phyloP scores from a whole-genome alignment of 2,888 invertebrate species.

The Polymixis flavicincta region DNA sequence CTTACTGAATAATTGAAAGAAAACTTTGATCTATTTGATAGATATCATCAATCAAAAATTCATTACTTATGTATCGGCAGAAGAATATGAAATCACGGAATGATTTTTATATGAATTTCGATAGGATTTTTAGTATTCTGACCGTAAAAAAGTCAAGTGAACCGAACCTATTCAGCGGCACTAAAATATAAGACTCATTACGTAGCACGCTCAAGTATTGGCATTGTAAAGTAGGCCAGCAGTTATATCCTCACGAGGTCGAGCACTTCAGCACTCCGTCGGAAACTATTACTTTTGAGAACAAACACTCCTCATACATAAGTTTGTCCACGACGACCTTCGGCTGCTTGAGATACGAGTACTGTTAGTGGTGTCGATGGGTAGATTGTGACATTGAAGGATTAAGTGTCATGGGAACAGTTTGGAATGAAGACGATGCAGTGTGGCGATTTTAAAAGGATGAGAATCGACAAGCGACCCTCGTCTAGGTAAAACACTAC shows the following conservation, averaged over 20 bases:
- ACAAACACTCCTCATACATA: constrained; percentile 9
- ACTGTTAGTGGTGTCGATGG: background rate
- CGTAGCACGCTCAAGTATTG: constrained; percentile 18
- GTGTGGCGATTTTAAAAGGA: background rate
- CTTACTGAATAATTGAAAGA: background rate
- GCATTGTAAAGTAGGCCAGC: constrained; percentile 48
- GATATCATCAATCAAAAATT: too few relatives aligned
- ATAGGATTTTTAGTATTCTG: background rate
- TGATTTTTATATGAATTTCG: background rate
- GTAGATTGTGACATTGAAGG: background rate
- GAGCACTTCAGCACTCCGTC: constrained; percentile 23
- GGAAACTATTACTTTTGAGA: constrained; percentile 16
- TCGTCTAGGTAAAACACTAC: too few relatives aligned
- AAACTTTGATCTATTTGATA: background rate
- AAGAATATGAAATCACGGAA: background rate
- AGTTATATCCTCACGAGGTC: constrained; percentile 30
- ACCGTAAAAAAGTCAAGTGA: background rate
- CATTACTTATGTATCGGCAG: too few relatives aligned
- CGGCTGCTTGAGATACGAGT: background rate
- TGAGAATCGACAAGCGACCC: too few relatives aligned
- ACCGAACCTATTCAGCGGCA: background rate
- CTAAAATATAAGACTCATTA: constrained; percentile 8
- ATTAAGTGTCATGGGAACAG: background rate
- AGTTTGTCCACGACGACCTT: constrained; percentile 13
- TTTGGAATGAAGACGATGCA: too few relatives aligned